Evolutionary conservation across 1,140 invertebrate species (phyloP).

Genomic region (Bacillus rossius): DNA sequence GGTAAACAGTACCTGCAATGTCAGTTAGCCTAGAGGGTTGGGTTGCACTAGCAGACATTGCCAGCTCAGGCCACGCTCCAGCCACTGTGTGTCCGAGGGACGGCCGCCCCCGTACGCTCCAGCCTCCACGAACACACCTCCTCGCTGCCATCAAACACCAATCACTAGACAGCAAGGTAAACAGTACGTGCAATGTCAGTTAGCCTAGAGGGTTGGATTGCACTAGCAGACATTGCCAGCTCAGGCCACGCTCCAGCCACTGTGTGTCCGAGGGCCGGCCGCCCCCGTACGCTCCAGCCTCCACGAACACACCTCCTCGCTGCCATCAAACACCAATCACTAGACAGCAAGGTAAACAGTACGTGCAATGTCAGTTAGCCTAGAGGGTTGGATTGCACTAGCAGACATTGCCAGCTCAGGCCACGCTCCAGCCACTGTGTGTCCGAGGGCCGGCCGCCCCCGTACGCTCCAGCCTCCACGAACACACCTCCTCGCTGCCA

Average conservation of each 20-base stretch:
- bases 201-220: conserved; percentile 67
- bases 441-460: conserved; percentile 50
- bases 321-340: conserved; percentile 34
- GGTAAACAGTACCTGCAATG: no score
- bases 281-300: conserved; percentile 50
- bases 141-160: conserved; percentile 42
- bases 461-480: conserved; percentile 53
- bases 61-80: conserved; percentile 67
- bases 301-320: conserved; percentile 55
- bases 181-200: conserved; percentile 53
- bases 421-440: conserved; percentile 61
- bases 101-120: conserved; percentile 49
- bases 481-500: conserved; percentile 55
- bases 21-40: conserved; percentile 61
- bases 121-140: conserved; percentile 57
- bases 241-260: conserved; percentile 61
- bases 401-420: conserved; percentile 66
- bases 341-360: no score
- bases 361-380: conserved; percentile 58
- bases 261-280: conserved; percentile 54
- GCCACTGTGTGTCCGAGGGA: conserved; percentile 56
- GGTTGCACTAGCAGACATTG: conserved; percentile 66
- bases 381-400: conserved; percentile 66
- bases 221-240: conserved; percentile 68
- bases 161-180: neutral